Evolutionary conservation across 2,113 vertebrate species (phyloP), one percentile per base, ranked within the genome.

Genomic region (Oryzias melastigma): DNA sequence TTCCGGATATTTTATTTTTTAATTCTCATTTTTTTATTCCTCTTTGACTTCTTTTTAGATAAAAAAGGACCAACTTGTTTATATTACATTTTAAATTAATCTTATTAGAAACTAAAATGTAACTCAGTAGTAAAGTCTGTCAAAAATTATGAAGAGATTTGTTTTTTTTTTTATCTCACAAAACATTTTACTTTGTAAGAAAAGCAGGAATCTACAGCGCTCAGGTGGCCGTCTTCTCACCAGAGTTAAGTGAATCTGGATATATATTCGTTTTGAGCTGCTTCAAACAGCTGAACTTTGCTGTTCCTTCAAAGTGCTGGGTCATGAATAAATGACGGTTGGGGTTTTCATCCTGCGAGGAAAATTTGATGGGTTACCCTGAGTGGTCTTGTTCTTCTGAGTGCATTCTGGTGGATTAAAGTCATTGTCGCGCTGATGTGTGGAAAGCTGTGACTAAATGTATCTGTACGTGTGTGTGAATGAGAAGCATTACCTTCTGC

Each of bases 401-500:
- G 46, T 47, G 46, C 46, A 47, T 47, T n/a, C 5, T 0, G 43
- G 29, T 6, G 57, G 56, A 14, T 50, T 17, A 55, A 52, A 72
- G 16, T 22, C 12, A 35, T n/a, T 63, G 52, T 1, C 17, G 44
- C 35, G 22, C 1, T 18, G 27, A 61, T 22, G 45, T 22, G 18
- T 57, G 35, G 15, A 19, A n/a, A 24, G 16, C 12, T 18, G 1
- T 5, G 17, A 25, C 17, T 20, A 15, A 24, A 62, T 19, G 14
- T 5, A 14, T 29, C 7, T 58, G 5, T 52, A 15, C 25, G 15
- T 45, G 4, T 40, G 35, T 45, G 15, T 24, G 22, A 50, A 17
- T n/a, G 7, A 46, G 20, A 60, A 55, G 46, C 13, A 8, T 17
- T 89, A 98, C 96, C 95, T 97, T 96, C 81, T 98, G 95, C 96